Evolutionary conservation across 2,113 vertebrate genomes (phyloP).

Genomic region (Sisor rabdophorus): DNA sequence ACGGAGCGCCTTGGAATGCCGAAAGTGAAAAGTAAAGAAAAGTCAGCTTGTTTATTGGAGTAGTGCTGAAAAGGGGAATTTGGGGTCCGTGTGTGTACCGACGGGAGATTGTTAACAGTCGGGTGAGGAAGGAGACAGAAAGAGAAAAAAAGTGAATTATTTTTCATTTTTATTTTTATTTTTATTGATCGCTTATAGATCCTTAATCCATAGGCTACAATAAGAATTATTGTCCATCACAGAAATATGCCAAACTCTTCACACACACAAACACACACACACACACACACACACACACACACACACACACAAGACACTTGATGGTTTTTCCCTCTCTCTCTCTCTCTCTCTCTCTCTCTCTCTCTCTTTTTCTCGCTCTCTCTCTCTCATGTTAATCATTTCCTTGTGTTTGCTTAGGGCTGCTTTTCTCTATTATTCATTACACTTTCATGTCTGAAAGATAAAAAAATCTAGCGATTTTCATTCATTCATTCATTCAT

Average conservation of each 20-base stretch:
- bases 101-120: constrained; percentile 46
- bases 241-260: constrained; percentile 6
- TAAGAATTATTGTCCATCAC: constrained; percentile 6
- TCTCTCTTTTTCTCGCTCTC: no score
- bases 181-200: neutral
- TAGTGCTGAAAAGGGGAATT: constrained; percentile 16
- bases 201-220: neutral
- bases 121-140: neutral
- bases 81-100: constrained; percentile 30
- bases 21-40: constrained; percentile 27
- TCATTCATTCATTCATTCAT: neutral
- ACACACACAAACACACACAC: constrained; percentile 42
- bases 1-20: neutral
- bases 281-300: constrained; percentile 27
- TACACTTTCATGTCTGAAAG: neutral
- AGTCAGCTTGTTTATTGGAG: constrained; percentile 25
- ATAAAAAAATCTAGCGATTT: neutral
- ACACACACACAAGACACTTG: constrained; percentile 54
- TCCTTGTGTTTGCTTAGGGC: constrained; percentile 57
- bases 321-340: constrained; percentile 52
- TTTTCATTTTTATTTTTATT: no score
- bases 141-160: neutral
- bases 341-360: constrained; percentile 47
- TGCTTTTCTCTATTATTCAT: constrained; percentile 56
- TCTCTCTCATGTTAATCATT: constrained; percentile 64